Evolutionary conservation across 2,888 invertebrate species (phyloP), one percentile per base, ranked within the genome.

Genomic region (Malachius bipustulatus): DNA sequence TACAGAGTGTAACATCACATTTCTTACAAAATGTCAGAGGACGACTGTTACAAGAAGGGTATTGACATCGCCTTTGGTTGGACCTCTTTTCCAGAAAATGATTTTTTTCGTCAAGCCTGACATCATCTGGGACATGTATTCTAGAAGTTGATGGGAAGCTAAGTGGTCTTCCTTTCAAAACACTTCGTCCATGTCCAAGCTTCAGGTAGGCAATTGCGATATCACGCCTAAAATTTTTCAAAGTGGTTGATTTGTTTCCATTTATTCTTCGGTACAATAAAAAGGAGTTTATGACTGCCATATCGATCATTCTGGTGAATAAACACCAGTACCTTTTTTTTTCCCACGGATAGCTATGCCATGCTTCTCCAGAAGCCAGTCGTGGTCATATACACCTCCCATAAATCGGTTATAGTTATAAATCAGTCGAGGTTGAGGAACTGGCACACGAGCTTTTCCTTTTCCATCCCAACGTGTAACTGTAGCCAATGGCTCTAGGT

Each of bases 281-380:
- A 35, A 32, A 40, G 8, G 36, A 19, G 38, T 45, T 45, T 26
- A 46, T 38, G 27, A 45, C 34, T 12, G 41, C 41, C 45, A 44
- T 45, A 31, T 47, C 46, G 27, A 47, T 36, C 2, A 41, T 38
- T 12, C 39, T 30, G 2, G 42, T 46, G 14, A 45, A 24, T 15
- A 45, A 16, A 26, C 42, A 43, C 43, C 45, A 47, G 30, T 45
- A 46, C 44, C 46, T 46, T 30, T 44, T 46, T 34, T 43, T 46
- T 1, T n/a, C n/a, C 42, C 42, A 26, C 40, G 30, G 4, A 47
- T 16, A 3, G 40, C 11, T 16, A 47, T 47, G 13, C 6, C 6
- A 31, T 44, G 37, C 33, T 46, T 46, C 34, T 42, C 43, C 24
- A 46, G 15, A 2, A 43, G 33, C 43, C 46, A 46, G 26, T 47